Conservation (phyloP, 2,797 vertebrate genomes). For the Darevskia mixta region DNA sequence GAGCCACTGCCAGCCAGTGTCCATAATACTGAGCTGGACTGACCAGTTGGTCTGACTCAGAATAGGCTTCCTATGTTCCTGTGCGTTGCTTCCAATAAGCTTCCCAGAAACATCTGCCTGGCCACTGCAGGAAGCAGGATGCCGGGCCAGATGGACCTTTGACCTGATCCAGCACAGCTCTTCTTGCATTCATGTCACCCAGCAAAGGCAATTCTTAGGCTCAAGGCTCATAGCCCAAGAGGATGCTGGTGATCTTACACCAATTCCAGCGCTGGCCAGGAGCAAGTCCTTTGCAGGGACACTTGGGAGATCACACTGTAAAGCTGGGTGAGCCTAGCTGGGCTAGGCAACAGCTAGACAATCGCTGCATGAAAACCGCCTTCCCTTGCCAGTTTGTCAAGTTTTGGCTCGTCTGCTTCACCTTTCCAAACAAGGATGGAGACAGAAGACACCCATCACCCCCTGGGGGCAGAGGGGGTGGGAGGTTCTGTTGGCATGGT, state of each 20-base stretch:
- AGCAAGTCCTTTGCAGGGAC: not conserved
- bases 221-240: not conserved
- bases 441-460: slow-evolving; percentile 61
- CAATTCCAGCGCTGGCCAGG: not conserved
- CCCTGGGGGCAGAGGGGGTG: slow-evolving; percentile 39
- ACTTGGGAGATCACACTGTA: too few relatives aligned
- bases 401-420: slow-evolving; percentile 50
- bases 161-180: slow-evolving; percentile 1
- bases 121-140: not conserved
- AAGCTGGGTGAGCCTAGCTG: slow-evolving; percentile 47
- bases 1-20: too few relatives aligned
- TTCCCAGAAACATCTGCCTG: not conserved
- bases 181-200: not conserved
- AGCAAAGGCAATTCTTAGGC: not conserved
- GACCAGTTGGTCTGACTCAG: too few relatives aligned
- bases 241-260: not conserved
- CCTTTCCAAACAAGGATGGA: slow-evolving; percentile 57
- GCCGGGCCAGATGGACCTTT: not conserved
- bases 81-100: not conserved
- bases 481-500: slow-evolving; percentile 75
- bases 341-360: slow-evolving; percentile 66
- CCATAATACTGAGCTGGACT: too few relatives aligned
- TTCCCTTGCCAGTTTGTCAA: slow-evolving; percentile 57
- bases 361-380: slow-evolving; percentile 52
- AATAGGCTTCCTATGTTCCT: too few relatives aligned